Evolutionary conservation across 2,888 invertebrate species (phyloP).

Genomic region (Hetaerina titia): DNA sequence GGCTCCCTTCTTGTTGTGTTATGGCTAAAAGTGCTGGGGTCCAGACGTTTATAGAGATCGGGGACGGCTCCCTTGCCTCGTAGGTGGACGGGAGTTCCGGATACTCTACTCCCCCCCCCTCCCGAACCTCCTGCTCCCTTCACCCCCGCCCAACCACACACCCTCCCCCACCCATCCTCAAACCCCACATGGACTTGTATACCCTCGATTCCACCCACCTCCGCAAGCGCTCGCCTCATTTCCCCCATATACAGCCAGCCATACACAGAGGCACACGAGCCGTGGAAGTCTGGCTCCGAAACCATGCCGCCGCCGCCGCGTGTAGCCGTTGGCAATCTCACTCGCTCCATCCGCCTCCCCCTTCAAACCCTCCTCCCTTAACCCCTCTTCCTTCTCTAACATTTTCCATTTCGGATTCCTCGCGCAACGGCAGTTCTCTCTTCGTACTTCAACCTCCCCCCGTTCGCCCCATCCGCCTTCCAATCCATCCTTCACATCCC

Average conservation of each 20-base stretch:
- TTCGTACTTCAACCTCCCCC: background rate
- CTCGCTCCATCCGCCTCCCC: background rate
- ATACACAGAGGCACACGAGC: background rate
- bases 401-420: background rate
- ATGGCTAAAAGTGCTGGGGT: slow-evolving; percentile 26
- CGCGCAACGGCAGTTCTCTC: background rate
- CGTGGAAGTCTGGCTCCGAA: background rate
- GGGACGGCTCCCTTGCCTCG: background rate
- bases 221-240: background rate
- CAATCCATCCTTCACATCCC: background rate
- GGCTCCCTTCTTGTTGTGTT: slow-evolving; percentile 18
- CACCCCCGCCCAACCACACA: too few relatives aligned
- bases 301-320: background rate
- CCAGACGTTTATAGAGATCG: slow-evolving; percentile 35
- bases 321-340: background rate
- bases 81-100: background rate
- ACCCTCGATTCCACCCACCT: background rate
- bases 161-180: too few relatives aligned
- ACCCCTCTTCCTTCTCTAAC: background rate
- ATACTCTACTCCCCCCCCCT: background rate
- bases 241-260: background rate
- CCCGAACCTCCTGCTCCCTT: background rate
- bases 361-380: background rate
- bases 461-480: background rate
- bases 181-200: background rate